Evolutionary conservation across 2,888 invertebrate species (phyloP), one percentile per base, ranked within the genome.

Genomic region (Nomada flava): DNA sequence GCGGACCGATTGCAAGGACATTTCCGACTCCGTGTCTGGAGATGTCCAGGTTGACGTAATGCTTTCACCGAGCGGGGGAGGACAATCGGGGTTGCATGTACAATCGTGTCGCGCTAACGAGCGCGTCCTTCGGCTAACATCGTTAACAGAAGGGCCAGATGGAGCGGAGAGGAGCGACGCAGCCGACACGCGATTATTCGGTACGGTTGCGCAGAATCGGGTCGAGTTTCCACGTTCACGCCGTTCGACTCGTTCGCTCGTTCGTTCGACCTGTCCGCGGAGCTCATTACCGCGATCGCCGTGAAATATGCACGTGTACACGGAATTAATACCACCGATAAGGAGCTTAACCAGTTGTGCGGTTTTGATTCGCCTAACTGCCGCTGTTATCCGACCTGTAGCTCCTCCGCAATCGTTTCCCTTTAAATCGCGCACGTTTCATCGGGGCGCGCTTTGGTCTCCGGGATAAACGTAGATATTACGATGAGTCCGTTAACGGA

Each of bases 321-420:
- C 53, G 55, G 69, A 67, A 81, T 72, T 72, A 72, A 76, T 77
- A 76, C 60, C 26, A 1, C 10, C 50, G 70, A 74, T 82, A 67
- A 60, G 70, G 52, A 64, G 75, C 73, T 82, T 81, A 86, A 23
- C 29, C 57, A 75, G 9, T 57, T 57, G 64, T 64, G 47, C 59
- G 68, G 52, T 82, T 82, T 86, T 77, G 71, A 86, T 73, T 83
- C 76, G 64, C 26, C 50, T 57, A 53, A 83, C 63, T 73, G 68
- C 60, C 71, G 18, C 13, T 50, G 65, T 73, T 81, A 85, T 78
- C 73, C 64, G 52, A n/a, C 70, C 63, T 64, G 55, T 23, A 1
- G 23, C 7, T 15, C 47, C 4, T 20, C 10, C 0, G 9, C 42
- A 10, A 10, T 11, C 5, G 10, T 3, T 5, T 15, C 36, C 42